Percentiles rank a stretch among this genome's conserved stretches.
These are phyloP conservation scores for Frieseomelitta varia DNA, from an alignment of 1,140 invertebrate genomes.

Conservation along the genomic window DNA sequence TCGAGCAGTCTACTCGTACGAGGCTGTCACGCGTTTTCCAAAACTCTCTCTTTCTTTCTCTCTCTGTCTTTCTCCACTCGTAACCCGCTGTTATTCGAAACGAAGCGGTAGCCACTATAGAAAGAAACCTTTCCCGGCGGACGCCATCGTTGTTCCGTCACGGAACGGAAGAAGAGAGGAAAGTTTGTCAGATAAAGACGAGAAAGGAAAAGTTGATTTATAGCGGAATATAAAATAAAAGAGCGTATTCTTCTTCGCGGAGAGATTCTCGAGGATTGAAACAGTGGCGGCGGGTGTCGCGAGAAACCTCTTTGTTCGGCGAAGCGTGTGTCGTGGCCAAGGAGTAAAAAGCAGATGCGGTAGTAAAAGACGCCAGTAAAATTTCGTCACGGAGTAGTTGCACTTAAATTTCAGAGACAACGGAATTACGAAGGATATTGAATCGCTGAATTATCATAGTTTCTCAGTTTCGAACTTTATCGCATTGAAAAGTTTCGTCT, in stretches of 20 bases:
- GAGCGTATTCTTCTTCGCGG: not conserved
- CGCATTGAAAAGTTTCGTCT: no score
- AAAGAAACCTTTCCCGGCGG: not conserved
- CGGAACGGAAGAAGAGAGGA: no score
- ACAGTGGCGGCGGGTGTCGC: not conserved
- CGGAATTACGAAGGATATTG: not conserved
- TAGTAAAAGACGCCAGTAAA: slow-evolving; percentile 20
- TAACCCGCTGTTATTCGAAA: not conserved
- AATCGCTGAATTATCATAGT: no score
- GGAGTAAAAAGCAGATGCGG: not conserved
- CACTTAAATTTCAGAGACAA: not conserved
- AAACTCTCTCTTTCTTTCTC: not conserved
- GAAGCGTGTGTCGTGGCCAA: not conserved
- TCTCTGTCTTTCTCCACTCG: not conserved
- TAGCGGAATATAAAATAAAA: not conserved
- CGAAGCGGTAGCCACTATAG: not conserved
- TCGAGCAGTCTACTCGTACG: slow-evolving; percentile 26
- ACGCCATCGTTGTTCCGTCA: not conserved
- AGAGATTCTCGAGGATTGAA: not conserved
- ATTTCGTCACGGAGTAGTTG: not conserved
- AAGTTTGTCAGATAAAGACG: not conserved
- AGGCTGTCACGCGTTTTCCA: not conserved
- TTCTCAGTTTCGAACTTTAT: no score
- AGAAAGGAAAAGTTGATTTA: not conserved
- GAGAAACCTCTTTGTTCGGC: not conserved